Evolutionary conservation across 2,888 invertebrate genomes (phyloP), one percentile per base, ranked within the genome.

Genomic region (Trachelus tabidus): DNA sequence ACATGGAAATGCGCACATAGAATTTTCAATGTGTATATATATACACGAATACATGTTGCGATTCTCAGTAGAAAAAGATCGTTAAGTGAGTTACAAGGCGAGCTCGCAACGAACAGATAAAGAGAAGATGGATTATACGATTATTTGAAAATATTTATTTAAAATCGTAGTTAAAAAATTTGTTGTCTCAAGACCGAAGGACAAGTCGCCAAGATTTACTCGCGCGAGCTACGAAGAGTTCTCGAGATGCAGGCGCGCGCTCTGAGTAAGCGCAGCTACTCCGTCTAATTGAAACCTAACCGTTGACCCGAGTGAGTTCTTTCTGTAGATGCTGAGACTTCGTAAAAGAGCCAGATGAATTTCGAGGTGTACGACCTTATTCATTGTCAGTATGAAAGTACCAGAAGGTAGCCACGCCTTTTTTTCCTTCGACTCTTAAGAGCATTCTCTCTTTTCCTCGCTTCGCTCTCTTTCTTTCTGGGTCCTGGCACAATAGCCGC

Each of bases 401-500:
- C 23, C 56, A 56, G 23, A 1, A 56, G 56, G 56, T 15, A 56
- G 56, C 56, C 56, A 56, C 56, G 56, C 23, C 56, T 56, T 56
- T 56, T 15, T 23, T 23, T 71, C 73, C 79, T 75, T 81, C 78
- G 76, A 78, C 37, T 40, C 23, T 15, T 6, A 40, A 40, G 4
- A 23, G 23, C 23, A 6, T 2, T 56, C 23, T 56, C 56, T 56
- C 23, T 9, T 23, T 56, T 9, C 15, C 56, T 73, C 37, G 37
- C 12, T 3, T 37, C 3, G 37, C 37, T 73, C 76, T 75, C 76
- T 76, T 30, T 23, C 11, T 71, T 75, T 73, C 31, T 69, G 30
- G 1, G n/a, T 33, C 37, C 12, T 71, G 68, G 76, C 23, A 68
- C 76, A 73, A 76, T 76, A 73, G 73, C 75, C 73, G 77, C 79